Conservation (phyloP, 2,797 vertebrate species). For the Oreochromis grahami region DNA sequence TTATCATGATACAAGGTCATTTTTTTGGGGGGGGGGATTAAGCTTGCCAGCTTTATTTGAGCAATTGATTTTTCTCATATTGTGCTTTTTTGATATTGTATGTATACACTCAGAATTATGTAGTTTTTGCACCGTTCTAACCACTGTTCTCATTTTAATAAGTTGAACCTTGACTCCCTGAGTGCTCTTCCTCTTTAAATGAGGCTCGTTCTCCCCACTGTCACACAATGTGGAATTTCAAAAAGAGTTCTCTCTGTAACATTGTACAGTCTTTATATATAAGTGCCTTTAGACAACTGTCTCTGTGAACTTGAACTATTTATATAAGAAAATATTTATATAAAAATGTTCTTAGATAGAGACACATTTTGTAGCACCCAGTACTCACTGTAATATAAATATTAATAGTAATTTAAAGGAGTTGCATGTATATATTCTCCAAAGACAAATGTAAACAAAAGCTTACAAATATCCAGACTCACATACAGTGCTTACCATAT, state of each 20-base stretch:
- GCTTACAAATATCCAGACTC: not conserved
- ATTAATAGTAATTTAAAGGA: not conserved
- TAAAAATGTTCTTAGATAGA: not conserved
- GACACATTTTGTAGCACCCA: not conserved
- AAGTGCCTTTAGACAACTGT: fast-evolving
- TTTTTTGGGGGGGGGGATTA: not conserved
- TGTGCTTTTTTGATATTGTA: not conserved
- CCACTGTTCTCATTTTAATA: not conserved
- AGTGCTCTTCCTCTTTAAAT: not conserved
- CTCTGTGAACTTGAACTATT: not conserved
- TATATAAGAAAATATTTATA: not conserved
- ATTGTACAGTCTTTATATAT: not conserved
- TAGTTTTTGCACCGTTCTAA: fast-evolving
- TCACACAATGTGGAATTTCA: not conserved
- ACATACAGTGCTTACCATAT: not conserved
- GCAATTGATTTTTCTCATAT: too few relatives aligned
- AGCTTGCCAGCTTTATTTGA: not conserved
- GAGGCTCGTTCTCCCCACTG: not conserved
- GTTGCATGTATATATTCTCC: not conserved
- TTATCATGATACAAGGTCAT: not conserved
- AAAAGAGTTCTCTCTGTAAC: not conserved
- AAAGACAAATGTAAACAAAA: not conserved
- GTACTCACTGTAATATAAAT: not conserved
- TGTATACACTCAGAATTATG: not conserved
- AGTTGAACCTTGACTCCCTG: not conserved